Evolutionary conservation across 2,888 invertebrate species (phyloP).

Genomic region (Psylliodes chrysocephalus): DNA sequence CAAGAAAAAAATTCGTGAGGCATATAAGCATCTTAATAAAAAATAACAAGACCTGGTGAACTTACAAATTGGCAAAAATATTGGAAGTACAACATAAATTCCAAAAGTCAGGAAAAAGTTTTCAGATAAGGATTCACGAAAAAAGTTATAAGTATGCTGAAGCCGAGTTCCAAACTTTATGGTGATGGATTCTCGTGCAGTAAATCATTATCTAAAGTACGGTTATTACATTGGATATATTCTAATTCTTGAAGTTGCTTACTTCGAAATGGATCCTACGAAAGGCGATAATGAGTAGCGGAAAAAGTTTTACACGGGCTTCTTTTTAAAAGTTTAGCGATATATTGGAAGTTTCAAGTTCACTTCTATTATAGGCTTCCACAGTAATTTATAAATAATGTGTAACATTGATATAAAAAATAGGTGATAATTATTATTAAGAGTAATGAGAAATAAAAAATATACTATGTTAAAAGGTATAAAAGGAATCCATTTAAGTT

Average conservation of each 20-base stretch:
- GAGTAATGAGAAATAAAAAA: too few relatives aligned
- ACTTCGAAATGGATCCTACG: neutral
- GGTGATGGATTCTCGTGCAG: conserved; percentile 16
- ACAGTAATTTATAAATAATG: too few relatives aligned
- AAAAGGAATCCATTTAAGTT: too few relatives aligned
- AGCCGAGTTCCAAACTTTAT: conserved; percentile 22
- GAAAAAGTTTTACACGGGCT: neutral
- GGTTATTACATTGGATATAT: conserved; percentile 19
- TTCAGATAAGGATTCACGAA: conserved; percentile 29
- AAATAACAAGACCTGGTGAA: neutral
- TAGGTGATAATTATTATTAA: too few relatives aligned
- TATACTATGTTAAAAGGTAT: too few relatives aligned
- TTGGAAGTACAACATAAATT: conserved; percentile 28
- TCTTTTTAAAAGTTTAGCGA: neutral
- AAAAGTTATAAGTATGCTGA: conserved; percentile 22
- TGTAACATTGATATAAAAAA: too few relatives aligned
- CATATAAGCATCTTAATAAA: neutral
- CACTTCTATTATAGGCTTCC: neutral
- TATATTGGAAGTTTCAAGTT: conserved; percentile 2
- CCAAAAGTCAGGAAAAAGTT: conserved; percentile 22
- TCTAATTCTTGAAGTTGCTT: conserved; percentile 11
- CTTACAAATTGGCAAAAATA: conserved; percentile 22
- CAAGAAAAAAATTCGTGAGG: too few relatives aligned
- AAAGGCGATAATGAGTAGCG: neutral
- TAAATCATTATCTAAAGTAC: conserved; percentile 22